Base-by-base conservation (phyloP, 2,888 invertebrate species). In the Zygothrica quintamaculata region DNA sequence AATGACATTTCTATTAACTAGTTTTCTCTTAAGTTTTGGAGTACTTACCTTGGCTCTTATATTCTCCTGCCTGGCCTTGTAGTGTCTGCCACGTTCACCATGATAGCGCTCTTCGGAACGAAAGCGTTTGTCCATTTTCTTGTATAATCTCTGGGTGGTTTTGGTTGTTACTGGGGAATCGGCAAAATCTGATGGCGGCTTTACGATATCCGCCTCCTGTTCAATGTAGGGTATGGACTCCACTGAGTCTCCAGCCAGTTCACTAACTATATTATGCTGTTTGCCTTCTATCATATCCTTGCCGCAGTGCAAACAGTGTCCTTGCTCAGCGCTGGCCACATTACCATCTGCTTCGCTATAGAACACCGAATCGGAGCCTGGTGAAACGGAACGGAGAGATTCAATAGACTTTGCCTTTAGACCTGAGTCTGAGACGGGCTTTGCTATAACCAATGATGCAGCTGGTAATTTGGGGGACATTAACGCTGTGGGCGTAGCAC, bases 301-400 rank as follows among this genome's bases (percentile, higher is more conserved):
- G 53, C 96, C 96, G 87, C 96, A 96, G 88, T 96, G 96, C 62
- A 95, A 92, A 88, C 96, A 96, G 88, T 96, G 96, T 0, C 94
- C 93, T 67, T 92, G 92, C 57, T 92, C 92, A 22, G 91, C 92
- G 64, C 92, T 92, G 13, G 87, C 88, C 25, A 85, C 88, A 89
- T 94, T 94, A 7, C 88, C 88, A 89, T 94, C 94, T 8, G 93
- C 94, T 90, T 96, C 96, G 87, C 96, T 96, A 91, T 96, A 96
- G 91, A 97, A 97, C 18, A 97, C 97, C 57, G 96, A 96, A 90
- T 97, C 97, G 71, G 96, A 97, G 16, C 97, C 97, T 2, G 97
- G 97, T 84, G 96, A 96, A 34, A 96, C 96, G n/a, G 96, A 96
- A 43, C 97, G 93, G 51, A 97, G 91, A 0, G 96, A 96, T 91